Evolutionary conservation across 2,888 invertebrate genomes (phyloP).

Genomic region (Drosophila barbarae): DNA sequence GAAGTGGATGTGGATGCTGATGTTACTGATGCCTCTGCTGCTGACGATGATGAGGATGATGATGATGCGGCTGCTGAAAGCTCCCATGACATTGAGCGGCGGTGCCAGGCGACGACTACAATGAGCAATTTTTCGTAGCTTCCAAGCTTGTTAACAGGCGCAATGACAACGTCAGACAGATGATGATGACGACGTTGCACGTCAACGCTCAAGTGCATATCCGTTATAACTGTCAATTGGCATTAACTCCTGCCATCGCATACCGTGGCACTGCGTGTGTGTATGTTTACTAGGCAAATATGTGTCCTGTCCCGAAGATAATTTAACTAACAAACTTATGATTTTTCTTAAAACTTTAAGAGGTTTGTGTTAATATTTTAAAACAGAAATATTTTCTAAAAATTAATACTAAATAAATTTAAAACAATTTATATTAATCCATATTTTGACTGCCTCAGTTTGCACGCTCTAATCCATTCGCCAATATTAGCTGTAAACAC

Average conservation of each 20-base stretch:
- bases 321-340: not conserved
- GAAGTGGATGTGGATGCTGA: slow-evolving; percentile 29
- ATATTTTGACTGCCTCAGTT: not conserved
- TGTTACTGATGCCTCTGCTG: slow-evolving; percentile 31
- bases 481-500: slow-evolving; percentile 7
- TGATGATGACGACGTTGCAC: slow-evolving; percentile 46
- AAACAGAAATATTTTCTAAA: not conserved
- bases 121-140: slow-evolving; percentile 47
- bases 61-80: slow-evolving; percentile 36
- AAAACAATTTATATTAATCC: not conserved
- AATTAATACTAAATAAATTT: no score
- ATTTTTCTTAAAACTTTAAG: no score
- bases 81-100: slow-evolving; percentile 75
- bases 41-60: slow-evolving; percentile 26
- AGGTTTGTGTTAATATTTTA: no score
- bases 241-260: slow-evolving; percentile 29
- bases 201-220: slow-evolving; percentile 67
- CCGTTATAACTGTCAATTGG: slow-evolving; percentile 74
- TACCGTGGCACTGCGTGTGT: not conserved
- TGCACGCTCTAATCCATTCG: not conserved
- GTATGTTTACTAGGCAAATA: not conserved
- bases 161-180: slow-evolving; percentile 47
- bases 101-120: slow-evolving; percentile 57
- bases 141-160: slow-evolving; percentile 54
- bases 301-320: not conserved